Conservation (phyloP, 1,140 invertebrate genomes). For the Trigoniulus corallinus region DNA sequence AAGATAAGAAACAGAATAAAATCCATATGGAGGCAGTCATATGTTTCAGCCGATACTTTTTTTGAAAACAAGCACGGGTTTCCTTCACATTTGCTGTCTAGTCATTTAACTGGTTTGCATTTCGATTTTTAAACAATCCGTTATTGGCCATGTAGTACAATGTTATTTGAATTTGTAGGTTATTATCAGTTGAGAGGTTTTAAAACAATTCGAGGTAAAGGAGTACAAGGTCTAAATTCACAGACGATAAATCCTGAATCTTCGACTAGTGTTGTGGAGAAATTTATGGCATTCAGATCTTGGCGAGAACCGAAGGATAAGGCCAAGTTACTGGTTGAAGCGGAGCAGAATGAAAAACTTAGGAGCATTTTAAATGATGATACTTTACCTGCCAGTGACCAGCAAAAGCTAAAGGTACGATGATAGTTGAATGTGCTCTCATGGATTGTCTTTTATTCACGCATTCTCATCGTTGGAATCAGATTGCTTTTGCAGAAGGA, state of each 20-base stretch:
- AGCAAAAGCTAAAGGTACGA: constrained; percentile 54
- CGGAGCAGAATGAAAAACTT: constrained; percentile 32
- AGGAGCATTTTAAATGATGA: constrained; percentile 22
- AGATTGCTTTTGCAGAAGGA: constrained; percentile 68
- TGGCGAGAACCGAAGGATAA: constrained; percentile 26
- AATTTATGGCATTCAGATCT: neutral
- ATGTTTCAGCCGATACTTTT: constrained; percentile 14
- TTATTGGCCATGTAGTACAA: neutral
- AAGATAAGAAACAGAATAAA: neutral
- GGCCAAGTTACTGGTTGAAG: constrained; percentile 47
- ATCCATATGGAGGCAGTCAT: constrained; percentile 13
- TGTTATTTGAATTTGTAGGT: neutral
- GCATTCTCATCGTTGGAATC: neutral
- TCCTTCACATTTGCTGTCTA: neutral
- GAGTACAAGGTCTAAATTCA: neutral
- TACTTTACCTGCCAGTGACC: constrained; percentile 32
- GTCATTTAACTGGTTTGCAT: neutral
- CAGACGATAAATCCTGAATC: neutral
- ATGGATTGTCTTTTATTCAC: neutral
- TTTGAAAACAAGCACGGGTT: constrained; percentile 15
- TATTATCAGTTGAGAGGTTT: neutral
- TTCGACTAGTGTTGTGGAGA: neutral
- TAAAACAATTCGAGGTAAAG: neutral
- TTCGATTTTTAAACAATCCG: neutral
- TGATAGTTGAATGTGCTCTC: neutral